These are phyloP conservation scores for Pachydiplax longipennis DNA, from an alignment of 2,888 invertebrate species.

Conservation along the genomic window DNA sequence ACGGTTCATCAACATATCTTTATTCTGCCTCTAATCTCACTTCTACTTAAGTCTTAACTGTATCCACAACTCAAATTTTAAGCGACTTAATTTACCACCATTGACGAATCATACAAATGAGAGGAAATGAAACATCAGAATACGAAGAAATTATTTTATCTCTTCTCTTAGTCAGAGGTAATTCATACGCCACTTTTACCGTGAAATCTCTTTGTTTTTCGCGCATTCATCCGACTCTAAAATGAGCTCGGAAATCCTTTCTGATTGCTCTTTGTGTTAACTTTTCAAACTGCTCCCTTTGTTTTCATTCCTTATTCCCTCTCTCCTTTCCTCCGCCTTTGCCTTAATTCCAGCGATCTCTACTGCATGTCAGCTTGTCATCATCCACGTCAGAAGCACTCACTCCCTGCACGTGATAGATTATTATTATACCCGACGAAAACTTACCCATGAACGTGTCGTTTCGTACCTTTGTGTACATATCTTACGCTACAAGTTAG, in stretches of 20 bases:
- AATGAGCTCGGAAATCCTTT: background rate
- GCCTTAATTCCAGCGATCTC: background rate
- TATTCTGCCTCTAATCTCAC: too few species aligned
- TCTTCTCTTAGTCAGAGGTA: too few species aligned
- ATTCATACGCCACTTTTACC: too few species aligned
- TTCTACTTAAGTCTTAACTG: too few species aligned
- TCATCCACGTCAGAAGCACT: constrained; percentile 8
- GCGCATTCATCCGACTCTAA: too few species aligned
- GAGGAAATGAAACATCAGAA: too few species aligned
- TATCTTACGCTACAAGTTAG: background rate
- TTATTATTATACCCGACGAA: background rate
- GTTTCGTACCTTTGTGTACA: background rate
- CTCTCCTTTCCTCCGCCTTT: background rate
- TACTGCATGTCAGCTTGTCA: background rate
- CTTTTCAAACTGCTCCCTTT: background rate
- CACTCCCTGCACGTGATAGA: constrained; percentile 2
- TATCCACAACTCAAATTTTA: too few species aligned
- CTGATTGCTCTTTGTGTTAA: background rate
- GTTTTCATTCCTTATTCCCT: background rate
- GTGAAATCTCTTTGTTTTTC: too few species aligned
- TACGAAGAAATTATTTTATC: too few species aligned
- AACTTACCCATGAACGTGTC: background rate
- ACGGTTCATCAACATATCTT: too few species aligned
- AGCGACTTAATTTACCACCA: too few species aligned
- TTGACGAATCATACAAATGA: too few species aligned